Conservation (phyloP, 2,113 vertebrate species). For the Toxotes jaculatrix region DNA sequence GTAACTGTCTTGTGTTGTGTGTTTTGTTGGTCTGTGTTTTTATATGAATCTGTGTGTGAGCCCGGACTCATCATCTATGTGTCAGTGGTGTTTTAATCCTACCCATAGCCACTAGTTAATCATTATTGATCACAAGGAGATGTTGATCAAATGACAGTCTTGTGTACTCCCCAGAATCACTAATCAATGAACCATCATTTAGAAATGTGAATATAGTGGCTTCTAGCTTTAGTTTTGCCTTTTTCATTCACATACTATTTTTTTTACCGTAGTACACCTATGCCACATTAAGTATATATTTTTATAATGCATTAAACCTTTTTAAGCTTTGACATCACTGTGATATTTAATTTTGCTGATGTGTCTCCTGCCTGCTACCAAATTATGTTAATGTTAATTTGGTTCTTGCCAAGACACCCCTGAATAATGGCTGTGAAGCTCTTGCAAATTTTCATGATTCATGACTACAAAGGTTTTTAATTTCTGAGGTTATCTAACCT, state of each 20-base stretch:
- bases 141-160: constrained; percentile 43
- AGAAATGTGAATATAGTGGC: constrained; percentile 47
- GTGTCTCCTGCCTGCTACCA: constrained; percentile 26
- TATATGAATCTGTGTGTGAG: constrained; percentile 35
- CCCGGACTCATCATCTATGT: constrained; percentile 21
- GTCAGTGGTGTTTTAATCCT: constrained; percentile 58
- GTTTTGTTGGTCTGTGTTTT: constrained; percentile 35
- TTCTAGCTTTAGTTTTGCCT: constrained; percentile 37
- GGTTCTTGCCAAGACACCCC: background rate
- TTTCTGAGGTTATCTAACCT: constrained; percentile 29
- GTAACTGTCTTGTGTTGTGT: constrained; percentile 54
- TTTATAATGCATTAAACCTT: background rate
- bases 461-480: constrained; percentile 36
- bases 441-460: constrained; percentile 35
- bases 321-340: background rate
- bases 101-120: constrained; percentile 30
- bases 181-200: constrained; percentile 61
- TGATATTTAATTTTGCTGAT: background rate
- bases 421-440: background rate
- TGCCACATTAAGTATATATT: constrained; percentile 1
- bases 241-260: constrained; percentile 37
- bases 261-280: constrained; percentile 33
- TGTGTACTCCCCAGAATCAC: constrained; percentile 56
- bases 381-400: constrained; percentile 47
- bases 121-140: constrained; percentile 45